These are phyloP conservation scores for Formica exsecta DNA, from an alignment of 1,140 invertebrate species.

Conservation along the genomic window DNA sequence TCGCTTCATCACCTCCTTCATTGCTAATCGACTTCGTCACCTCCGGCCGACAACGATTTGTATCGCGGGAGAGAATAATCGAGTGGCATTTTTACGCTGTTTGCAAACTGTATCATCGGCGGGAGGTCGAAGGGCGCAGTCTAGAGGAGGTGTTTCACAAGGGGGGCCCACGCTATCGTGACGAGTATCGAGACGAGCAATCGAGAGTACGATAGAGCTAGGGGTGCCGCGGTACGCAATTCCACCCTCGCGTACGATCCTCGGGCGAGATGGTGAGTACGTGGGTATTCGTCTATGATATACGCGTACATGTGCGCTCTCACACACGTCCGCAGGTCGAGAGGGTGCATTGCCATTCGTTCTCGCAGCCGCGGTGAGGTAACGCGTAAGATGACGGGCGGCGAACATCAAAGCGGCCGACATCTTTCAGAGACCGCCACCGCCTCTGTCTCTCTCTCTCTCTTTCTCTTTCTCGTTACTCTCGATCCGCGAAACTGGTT, in stretches of 20 bases:
- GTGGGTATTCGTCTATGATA: neutral
- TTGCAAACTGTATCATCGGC: conserved; percentile 69
- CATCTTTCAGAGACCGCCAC: conserved; percentile 76
- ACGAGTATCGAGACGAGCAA: conserved; percentile 47
- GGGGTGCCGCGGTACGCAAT: conserved; percentile 42
- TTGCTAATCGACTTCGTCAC: conserved; percentile 43
- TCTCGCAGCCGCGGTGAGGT: conserved; percentile 57
- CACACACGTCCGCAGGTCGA: conserved; percentile 34
- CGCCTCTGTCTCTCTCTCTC: conserved; percentile 35
- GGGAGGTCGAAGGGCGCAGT: conserved; percentile 59
- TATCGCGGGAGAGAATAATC: conserved; percentile 59
- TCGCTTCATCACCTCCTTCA: conserved; percentile 55
- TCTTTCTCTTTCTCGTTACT: neutral
- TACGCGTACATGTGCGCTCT: neutral
- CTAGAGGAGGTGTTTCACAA: conserved; percentile 43
- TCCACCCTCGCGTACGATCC: conserved; percentile 63
- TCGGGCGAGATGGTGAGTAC: conserved; percentile 34
- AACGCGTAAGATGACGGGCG: conserved; percentile 78
- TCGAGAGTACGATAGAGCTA: conserved; percentile 47
- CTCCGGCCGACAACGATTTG: conserved; percentile 58
- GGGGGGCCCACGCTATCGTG: conserved; percentile 30
- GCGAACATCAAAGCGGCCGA: conserved; percentile 79
- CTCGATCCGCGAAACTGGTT: conserved; percentile 26
- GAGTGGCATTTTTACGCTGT: conserved; percentile 71
- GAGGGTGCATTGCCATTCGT: conserved; percentile 67